A percentile compares a stretch with the other conserved stretches of the same genome.
Evolutionary conservation across 2,888 invertebrate species (phyloP).

Genomic region (Chymomyza amoena): DNA sequence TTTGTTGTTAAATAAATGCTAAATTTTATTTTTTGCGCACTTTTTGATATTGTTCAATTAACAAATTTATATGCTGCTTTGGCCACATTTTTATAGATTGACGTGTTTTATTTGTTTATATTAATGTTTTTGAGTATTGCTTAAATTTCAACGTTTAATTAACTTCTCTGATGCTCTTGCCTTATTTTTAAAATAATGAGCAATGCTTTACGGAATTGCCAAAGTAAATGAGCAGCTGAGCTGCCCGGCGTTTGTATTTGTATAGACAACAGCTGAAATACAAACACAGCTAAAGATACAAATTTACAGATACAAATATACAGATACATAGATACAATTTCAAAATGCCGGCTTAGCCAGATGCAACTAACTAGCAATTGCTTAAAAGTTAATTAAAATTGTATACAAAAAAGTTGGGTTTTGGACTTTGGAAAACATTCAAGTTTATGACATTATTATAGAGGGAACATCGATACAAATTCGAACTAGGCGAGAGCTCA

Average conservation of each 20-base stretch:
- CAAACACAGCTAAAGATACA: background rate
- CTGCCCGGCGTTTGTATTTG: background rate
- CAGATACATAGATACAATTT: background rate
- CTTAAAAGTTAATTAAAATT: background rate
- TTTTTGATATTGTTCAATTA: background rate
- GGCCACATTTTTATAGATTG: slow-evolving; percentile 32
- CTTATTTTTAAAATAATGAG: background rate
- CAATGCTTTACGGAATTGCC: background rate
- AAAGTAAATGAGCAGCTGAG: background rate
- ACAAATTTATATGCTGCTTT: background rate
- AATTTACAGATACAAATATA: background rate
- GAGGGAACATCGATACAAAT: too few relatives aligned
- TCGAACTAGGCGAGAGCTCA: too few relatives aligned
- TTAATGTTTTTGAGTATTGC: slow-evolving; percentile 1
- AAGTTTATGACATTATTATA: too few relatives aligned
- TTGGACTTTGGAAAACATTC: background rate
- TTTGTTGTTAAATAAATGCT: background rate
- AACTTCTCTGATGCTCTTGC: background rate
- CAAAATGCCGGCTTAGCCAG: background rate
- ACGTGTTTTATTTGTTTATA: slow-evolving; percentile 21
- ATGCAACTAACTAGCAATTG: background rate
- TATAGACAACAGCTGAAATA: background rate
- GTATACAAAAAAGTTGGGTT: background rate
- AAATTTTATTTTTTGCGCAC: background rate
- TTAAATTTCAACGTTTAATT: background rate